phyloP scores from a whole-genome alignment of 2,888 invertebrate species.

The Drosophila mimetica region DNA sequence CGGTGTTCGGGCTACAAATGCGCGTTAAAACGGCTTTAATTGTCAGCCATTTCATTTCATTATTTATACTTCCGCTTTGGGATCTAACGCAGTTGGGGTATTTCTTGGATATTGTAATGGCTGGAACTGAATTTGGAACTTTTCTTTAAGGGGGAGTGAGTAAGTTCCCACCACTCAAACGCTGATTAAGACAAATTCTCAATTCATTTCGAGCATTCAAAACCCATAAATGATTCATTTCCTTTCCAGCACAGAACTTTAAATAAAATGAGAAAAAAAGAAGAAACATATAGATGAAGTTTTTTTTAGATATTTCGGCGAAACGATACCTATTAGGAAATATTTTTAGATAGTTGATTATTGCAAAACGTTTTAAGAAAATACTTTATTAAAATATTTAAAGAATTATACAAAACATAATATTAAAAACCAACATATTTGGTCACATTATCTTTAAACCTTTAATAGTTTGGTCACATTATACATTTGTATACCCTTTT shows the following conservation, averaged over 20 bases:
- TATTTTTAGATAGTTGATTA: background rate
- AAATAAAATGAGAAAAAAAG: constrained; percentile 37
- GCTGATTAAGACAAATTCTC: constrained; percentile 71
- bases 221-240: constrained; percentile 70
- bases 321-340: background rate
- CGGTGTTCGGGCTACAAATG: constrained; percentile 58
- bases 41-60: constrained; percentile 61
- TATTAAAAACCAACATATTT: too few species aligned
- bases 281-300: background rate
- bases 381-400: too few species aligned
- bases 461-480: too few species aligned
- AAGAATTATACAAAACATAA: too few species aligned
- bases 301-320: background rate
- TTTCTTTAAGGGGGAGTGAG: background rate
- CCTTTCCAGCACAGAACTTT: constrained; percentile 53
- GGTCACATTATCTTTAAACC: background rate
- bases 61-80: constrained; percentile 69
- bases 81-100: constrained; percentile 11
- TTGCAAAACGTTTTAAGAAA: too few species aligned
- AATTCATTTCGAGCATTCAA: constrained; percentile 43
- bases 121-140: constrained; percentile 42
- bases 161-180: constrained; percentile 47
- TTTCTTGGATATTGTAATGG: constrained; percentile 25
- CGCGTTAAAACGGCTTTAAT: constrained; percentile 75
- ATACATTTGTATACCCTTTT: too few species aligned